Evolutionary conservation across 2,113 vertebrate species (phyloP), one percentile per base, ranked within the genome.

Genomic region (Charadrius vociferus): DNA sequence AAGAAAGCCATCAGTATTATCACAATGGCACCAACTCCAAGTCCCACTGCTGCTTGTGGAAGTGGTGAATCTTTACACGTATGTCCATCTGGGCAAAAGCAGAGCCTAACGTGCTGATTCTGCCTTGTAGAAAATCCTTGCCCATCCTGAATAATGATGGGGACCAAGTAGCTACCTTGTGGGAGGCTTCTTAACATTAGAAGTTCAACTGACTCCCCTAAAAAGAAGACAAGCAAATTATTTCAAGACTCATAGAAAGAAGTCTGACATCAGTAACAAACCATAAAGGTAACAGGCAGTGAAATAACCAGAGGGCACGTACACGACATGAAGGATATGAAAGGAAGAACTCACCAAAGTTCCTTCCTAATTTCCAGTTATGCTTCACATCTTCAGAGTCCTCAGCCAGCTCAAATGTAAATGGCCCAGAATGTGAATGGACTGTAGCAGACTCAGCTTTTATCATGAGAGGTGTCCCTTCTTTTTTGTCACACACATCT

Each of bases 141-240:
- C 24, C 97, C 97, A 77, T 99, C 99, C 45, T 85, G 71, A 41
- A 99, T 97, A 34, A 78, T 34, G 63, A 99, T 23, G 0, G 98
- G 98, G 67, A 99, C 92, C 0, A 83, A 87, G 93, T 98, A 99
- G 56, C 97, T 98, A 13, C 98, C 98, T 8, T 73, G 96, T 3
- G 97, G 79, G 61, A 99, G 98, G 14, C 23, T 59, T 86, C 65
- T 96, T 65, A 79, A 43, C 88, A 97, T 98, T 11, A 97, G 15
- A n/a, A 99, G 97, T 32, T 97, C 97, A 47, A 96, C 95, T 23
- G 96, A 97, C 14, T 59, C 50, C 30, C 83, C 98, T 98, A 89
- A 83, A 66, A 62, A 63, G 45, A 55, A 68, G 27, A 73, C 14
- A 77, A 45, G 37, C 19, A 34, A 49, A 82, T 77, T 23, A 86